Percentiles rank a stretch among this genome's conserved stretches.
Evolutionary conservation across 2,113 vertebrate species (phyloP).

Genomic region (Psilopsiagon aymara): DNA sequence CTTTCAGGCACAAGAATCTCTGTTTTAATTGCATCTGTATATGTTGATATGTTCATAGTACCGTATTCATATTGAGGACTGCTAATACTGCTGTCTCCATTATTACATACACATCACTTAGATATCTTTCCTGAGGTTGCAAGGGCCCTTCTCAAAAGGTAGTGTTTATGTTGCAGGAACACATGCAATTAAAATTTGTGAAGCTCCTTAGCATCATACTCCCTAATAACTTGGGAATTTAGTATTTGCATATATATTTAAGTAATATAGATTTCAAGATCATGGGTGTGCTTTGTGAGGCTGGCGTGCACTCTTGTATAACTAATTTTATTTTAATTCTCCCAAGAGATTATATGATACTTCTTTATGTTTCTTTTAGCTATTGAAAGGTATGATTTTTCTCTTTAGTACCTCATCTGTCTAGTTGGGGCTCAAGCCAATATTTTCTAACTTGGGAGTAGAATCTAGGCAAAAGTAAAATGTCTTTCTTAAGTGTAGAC

Average conservation of each 20-base stretch:
- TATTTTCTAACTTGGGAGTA: not conserved
- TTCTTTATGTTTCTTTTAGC: not conserved
- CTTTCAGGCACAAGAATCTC: not conserved
- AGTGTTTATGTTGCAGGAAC: not conserved
- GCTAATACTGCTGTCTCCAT: not conserved
- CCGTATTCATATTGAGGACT: fast-evolving
- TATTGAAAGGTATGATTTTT: not conserved
- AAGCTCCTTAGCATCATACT: not conserved
- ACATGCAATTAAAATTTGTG: not conserved
- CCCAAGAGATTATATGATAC: not conserved
- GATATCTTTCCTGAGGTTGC: not conserved
- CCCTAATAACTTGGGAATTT: not conserved
- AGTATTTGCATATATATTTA: not conserved
- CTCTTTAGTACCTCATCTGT: not conserved
- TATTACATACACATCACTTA: not conserved
- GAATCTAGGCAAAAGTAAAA: not conserved
- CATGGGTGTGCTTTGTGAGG: not conserved
- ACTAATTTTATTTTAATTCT: slow-evolving; percentile 8
- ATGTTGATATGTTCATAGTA: not conserved
- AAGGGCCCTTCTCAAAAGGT: not conserved
- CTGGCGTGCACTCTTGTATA: not conserved
- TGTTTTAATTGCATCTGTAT: not conserved
- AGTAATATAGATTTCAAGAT: not conserved
- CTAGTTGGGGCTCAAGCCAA: not conserved
- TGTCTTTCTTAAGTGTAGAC: not conserved